These are phyloP conservation scores for Chloroceryle amazona DNA, from an alignment of 2,797 vertebrate genomes.

Conservation along the genomic window DNA sequence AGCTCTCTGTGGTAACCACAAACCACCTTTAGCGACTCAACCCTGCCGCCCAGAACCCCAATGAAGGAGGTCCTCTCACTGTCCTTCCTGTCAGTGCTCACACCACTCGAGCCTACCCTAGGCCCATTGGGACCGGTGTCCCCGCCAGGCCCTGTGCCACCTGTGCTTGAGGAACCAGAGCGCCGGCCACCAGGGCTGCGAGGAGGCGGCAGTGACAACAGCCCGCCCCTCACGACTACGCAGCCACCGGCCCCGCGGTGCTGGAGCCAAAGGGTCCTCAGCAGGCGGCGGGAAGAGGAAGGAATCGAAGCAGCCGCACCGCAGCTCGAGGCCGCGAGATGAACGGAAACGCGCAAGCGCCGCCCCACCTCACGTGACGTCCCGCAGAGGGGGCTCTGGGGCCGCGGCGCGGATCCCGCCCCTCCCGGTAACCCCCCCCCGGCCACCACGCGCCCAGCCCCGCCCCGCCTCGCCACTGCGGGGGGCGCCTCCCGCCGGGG, in stretches of 20 bases:
- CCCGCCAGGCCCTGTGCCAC: no score
- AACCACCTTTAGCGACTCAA: accelerated
- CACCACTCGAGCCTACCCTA: not conserved
- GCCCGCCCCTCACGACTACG: accelerated
- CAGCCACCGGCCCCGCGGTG: accelerated
- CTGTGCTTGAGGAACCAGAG: not conserved
- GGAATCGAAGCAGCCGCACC: not conserved
- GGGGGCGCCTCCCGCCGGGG: not conserved
- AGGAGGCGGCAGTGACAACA: not conserved
- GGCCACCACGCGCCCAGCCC: no score
- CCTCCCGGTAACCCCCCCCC: no score
- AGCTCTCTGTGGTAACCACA: accelerated
- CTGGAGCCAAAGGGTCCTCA: no score
- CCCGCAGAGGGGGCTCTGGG: no score
- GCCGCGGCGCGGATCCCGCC: no score
- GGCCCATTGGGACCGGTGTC: no score
- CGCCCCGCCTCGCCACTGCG: no score
- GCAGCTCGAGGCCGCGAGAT: not conserved
- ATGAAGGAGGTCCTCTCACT: accelerated
- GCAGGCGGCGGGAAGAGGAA: no score
- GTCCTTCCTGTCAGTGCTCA: not conserved
- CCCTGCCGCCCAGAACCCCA: accelerated
- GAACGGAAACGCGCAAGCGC: not conserved
- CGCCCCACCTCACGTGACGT: no score
- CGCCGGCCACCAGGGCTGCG: no score